These are phyloP conservation scores for Proteles cristata DNA, from an alignment of 2,113 vertebrate species.

Conservation along the genomic window DNA sequence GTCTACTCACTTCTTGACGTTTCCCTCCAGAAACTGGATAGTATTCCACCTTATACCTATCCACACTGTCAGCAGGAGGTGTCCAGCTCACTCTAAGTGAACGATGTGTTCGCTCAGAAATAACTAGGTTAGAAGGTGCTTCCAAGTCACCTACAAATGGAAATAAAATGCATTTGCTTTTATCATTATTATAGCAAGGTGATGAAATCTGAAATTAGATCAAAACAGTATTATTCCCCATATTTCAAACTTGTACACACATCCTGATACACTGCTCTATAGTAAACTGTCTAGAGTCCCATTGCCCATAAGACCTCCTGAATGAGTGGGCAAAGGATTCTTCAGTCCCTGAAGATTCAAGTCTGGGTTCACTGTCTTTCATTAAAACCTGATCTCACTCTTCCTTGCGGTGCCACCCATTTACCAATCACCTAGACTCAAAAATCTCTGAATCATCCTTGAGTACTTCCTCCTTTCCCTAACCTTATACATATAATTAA, in stretches of 20 bases:
- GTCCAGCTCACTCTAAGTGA: slow-evolving; percentile 95
- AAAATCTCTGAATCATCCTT: background rate
- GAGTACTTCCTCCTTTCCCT: background rate
- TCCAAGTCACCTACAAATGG: slow-evolving; percentile 84
- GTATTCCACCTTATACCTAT: slow-evolving; percentile 93
- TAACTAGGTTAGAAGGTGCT: slow-evolving; percentile 91
- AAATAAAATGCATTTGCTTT: slow-evolving; percentile 34
- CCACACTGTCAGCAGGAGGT: slow-evolving; percentile 90
- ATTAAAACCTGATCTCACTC: background rate
- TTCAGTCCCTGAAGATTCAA: background rate
- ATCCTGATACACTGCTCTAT: background rate
- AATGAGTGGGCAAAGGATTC: background rate
- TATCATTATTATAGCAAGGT: background rate
- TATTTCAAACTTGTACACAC: background rate
- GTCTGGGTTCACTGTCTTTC: background rate
- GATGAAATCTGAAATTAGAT: background rate
- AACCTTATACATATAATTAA: background rate
- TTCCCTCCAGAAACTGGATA: slow-evolving; percentile 87
- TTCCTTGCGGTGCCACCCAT: background rate
- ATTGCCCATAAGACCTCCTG: background rate
- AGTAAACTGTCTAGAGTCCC: background rate
- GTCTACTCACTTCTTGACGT: slow-evolving; percentile 89
- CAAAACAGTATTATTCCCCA: background rate
- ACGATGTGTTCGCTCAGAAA: slow-evolving; percentile 92
- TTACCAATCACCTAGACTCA: background rate